Conservation (phyloP, 2,113 vertebrate genomes). For the Gobio gobio region DNA sequence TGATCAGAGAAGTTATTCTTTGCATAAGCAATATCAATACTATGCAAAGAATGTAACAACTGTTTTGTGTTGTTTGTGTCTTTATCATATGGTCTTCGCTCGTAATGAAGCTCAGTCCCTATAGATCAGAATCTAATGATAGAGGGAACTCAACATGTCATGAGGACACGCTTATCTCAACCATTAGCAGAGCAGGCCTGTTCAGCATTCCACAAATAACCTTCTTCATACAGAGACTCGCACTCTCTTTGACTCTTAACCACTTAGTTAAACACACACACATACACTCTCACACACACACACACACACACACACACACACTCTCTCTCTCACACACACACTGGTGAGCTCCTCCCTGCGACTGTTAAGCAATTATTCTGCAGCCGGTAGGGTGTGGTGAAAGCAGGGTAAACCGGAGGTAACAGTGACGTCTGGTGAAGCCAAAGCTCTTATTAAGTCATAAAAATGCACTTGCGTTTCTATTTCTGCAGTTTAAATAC, state of each 20-base stretch:
- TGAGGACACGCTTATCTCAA: not conserved
- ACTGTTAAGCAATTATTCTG: constrained; percentile 53
- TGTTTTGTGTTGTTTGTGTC: constrained; percentile 1
- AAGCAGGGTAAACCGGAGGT: constrained; percentile 42
- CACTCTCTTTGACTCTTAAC: not conserved
- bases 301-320: not conserved
- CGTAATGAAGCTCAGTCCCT: not conserved
- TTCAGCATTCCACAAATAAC: not conserved
- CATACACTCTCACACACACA: no score
- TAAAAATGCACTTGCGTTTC: constrained; percentile 65
- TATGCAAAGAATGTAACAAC: not conserved
- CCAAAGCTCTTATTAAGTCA: constrained; percentile 74
- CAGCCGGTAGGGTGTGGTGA: constrained; percentile 58
- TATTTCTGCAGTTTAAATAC: constrained; percentile 77
- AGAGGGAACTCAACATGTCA: not conserved
- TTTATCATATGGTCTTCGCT: not conserved
- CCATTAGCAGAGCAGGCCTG: not conserved
- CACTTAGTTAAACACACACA: not conserved
- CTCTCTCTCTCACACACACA: not conserved
- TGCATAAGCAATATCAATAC: not conserved
- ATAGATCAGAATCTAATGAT: not conserved
- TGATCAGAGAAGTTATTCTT: not conserved
- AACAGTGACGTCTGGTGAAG: constrained; percentile 64
- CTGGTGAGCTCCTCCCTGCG: not conserved
- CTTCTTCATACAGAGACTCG: not conserved